Percentiles rank a stretch among this genome's conserved stretches.
phyloP scores from a whole-genome alignment of 1,140 invertebrate genomes.

The Scaptomyza graminum region DNA sequence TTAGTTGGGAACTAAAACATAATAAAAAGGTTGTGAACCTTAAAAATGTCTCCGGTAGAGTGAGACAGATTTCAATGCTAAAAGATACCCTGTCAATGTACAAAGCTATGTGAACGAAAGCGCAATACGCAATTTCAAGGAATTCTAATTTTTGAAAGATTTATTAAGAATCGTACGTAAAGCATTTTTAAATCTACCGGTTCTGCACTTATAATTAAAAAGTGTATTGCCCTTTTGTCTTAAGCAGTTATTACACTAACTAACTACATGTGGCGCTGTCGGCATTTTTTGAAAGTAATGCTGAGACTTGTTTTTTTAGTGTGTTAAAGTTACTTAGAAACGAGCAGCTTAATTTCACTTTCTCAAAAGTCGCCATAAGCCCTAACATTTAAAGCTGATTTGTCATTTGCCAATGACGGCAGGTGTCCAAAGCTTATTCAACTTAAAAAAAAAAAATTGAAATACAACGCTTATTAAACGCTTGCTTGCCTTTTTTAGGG shows the following conservation, averaged over 20 bases:
- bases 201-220: background rate
- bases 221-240: background rate
- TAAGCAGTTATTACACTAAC: background rate
- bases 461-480: background rate
- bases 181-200: background rate
- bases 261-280: background rate
- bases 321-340: slow-evolving; percentile 11
- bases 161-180: background rate
- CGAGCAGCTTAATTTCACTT: slow-evolving; percentile 32
- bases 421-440: slow-evolving; percentile 15
- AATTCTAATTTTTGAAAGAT: background rate
- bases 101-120: too few relatives aligned
- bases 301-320: background rate
- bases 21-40: slow-evolving; percentile 74
- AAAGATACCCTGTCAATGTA: background rate
- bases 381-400: slow-evolving; percentile 21
- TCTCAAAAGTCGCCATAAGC: slow-evolving; percentile 18
- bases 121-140: background rate
- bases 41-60: slow-evolving; percentile 27
- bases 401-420: slow-evolving; percentile 15
- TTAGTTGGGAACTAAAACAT: slow-evolving; percentile 51
- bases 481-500: background rate
- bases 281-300: background rate
- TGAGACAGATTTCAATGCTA: background rate
- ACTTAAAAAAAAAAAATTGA: background rate